These are phyloP conservation scores for Sebastes oblongus DNA, from an alignment of 2,797 vertebrate genomes.

Conservation along the genomic window DNA sequence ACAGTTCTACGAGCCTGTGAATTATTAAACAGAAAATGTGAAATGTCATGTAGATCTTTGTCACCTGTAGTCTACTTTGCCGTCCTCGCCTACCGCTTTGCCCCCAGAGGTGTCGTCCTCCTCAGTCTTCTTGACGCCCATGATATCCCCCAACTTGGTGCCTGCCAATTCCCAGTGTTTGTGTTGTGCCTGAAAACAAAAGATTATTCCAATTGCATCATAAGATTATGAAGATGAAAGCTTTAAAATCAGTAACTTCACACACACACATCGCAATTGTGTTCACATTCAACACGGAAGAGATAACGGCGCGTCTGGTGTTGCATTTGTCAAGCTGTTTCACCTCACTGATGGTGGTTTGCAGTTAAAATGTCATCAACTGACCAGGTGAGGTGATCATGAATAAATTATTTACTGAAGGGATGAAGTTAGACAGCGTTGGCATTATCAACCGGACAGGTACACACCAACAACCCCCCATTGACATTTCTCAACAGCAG, in stretches of 20 bases:
- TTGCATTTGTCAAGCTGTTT: conserved; percentile 19
- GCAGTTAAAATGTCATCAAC: conserved; percentile 26
- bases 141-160: conserved; percentile 97
- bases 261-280: background rate
- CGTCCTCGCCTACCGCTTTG: conserved; percentile 88
- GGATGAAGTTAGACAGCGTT: conserved; percentile 14
- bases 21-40: background rate
- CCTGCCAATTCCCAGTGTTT: conserved; percentile 99
- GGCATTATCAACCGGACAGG: conserved; percentile 20
- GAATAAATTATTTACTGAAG: conserved; percentile 18
- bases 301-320: background rate
- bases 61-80: conserved; percentile 97
- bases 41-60: background rate
- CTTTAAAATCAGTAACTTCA: background rate
- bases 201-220: background rate
- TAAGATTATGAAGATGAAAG: background rate
- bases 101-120: conserved; percentile 80
- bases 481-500: conserved; percentile 20
- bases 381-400: background rate
- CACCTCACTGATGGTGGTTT: background rate
- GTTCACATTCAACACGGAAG: background rate
- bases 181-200: conserved; percentile 90
- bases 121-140: conserved; percentile 96
- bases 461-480: conserved; percentile 3
- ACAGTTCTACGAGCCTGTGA: background rate